Evolutionary conservation across 1,140 invertebrate species (phyloP), one percentile per base, ranked within the genome.

Genomic region (Aphelenchoides fujianensis): DNA sequence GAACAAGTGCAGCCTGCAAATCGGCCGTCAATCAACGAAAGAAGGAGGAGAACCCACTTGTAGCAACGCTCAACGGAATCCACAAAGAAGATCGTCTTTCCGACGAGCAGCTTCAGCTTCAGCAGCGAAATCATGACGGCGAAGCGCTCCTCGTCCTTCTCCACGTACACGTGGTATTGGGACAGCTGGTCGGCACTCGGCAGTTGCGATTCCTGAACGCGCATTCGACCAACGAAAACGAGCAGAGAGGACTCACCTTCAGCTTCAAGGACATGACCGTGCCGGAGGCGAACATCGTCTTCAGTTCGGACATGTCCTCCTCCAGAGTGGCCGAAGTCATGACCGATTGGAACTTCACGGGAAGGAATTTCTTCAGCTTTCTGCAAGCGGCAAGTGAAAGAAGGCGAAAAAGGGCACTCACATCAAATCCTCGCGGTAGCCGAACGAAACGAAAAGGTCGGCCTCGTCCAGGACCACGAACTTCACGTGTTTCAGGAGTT

Each of bases 41-140:
- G 57, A 59, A 16, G 62, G 2, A 70, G 19, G 9, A 19, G 12
- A 69, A 71, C 64, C 68, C 85, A 92, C 92, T 94, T 96, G 84
- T 98, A 99, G 68, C 82, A 85, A 23, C 83, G 71, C 72, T 98
- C 94, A 0, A 98, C 94, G 59, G 90, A 91, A 85, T 94, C 94
- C 0, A 98, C 94, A 88, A 99, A 99, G 74, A 99, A 91, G 3
- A 99, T 93, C 66, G 91, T 92, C 86, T 97, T 98, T 30, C 96
- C 97, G 76, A 91, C 89, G 0, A 99, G 89, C 59, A 99, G 88
- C 75, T 91, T 90, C n/a, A 99, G 86, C 85, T 98, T 98, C 2
- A 98, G 87, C 34, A 98, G 85, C 0, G 94, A 90, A 86, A 93
- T 95, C 55, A 98, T 87, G 74, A 98, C 90, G 3, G 95, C 90